Percentiles rank a stretch among this genome's conserved stretches.
Evolutionary conservation across 2,113 vertebrate species (phyloP).

Genomic region (Octodon degus): DNA sequence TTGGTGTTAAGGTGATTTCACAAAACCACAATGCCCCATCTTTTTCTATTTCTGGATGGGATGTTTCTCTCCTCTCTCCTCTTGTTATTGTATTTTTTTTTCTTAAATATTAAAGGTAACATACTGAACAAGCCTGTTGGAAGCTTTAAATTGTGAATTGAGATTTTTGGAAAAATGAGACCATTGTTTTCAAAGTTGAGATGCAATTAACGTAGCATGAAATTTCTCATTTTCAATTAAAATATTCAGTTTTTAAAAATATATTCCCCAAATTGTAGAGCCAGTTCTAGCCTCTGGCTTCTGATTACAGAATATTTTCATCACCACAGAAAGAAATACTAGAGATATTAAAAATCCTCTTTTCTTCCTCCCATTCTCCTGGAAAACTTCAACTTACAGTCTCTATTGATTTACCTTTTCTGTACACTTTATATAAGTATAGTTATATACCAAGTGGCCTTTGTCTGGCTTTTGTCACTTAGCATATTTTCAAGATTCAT

Average conservation of each 20-base stretch:
- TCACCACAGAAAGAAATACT: constrained; percentile 2
- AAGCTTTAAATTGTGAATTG: constrained; percentile 13
- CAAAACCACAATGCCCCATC: constrained; percentile 1
- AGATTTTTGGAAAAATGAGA: not conserved
- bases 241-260: not conserved
- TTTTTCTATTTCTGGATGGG: constrained; percentile 6
- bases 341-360: not conserved
- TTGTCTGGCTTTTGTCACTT: not conserved
- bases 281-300: not conserved
- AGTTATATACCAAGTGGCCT: not conserved
- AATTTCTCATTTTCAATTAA: not conserved
- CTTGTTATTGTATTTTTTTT: constrained; percentile 7
- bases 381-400: not conserved
- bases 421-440: not conserved
- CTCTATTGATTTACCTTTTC: not conserved
- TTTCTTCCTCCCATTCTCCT: not conserved
- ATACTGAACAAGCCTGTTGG: not conserved
- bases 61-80: not conserved
- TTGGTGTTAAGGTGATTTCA: not conserved
- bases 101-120: not conserved
- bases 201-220: constrained; percentile 7
- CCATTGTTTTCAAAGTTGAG: not conserved
- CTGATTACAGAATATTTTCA: constrained; percentile 49
- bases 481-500: not conserved
- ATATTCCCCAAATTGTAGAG: not conserved